Conservation (phyloP, 2,113 vertebrate species). For the Heterotis niloticus region DNA sequence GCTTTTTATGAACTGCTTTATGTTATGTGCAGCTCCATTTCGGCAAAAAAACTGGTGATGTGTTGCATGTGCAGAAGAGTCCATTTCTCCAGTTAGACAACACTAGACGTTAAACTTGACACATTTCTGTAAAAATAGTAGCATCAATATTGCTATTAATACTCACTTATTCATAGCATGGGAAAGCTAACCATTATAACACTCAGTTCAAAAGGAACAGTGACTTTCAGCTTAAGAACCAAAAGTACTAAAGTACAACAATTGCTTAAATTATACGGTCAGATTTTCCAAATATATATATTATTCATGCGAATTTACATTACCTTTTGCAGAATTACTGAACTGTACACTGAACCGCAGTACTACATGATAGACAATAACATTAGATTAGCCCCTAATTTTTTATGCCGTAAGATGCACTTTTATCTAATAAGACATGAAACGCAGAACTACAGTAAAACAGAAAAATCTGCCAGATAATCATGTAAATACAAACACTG, state of each 20-base stretch:
- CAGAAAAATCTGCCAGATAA: neutral
- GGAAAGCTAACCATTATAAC: neutral
- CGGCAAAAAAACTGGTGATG: no score
- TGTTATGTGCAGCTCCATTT: no score
- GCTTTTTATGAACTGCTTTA: no score
- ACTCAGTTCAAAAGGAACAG: neutral
- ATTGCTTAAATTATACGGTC: neutral
- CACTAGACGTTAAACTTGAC: neutral
- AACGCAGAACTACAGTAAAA: neutral
- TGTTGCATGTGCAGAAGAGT: no score
- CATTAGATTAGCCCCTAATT: no score
- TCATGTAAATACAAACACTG: no score
- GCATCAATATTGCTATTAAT: neutral
- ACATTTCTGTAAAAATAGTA: neutral
- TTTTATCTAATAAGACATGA: no score
- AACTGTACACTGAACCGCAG: neutral
- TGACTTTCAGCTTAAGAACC: conserved; percentile 13
- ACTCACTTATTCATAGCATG: neutral
- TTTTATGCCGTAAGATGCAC: no score
- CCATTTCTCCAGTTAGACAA: no score
- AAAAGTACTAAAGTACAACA: neutral
- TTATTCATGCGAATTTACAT: neutral
- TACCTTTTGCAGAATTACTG: neutral
- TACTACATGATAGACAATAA: neutral
- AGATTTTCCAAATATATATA: neutral